These are phyloP conservation scores for Epizoanthus illoricatus DNA, from an alignment of 92 coral and sea anemone genomes.

Conservation along the genomic window DNA sequence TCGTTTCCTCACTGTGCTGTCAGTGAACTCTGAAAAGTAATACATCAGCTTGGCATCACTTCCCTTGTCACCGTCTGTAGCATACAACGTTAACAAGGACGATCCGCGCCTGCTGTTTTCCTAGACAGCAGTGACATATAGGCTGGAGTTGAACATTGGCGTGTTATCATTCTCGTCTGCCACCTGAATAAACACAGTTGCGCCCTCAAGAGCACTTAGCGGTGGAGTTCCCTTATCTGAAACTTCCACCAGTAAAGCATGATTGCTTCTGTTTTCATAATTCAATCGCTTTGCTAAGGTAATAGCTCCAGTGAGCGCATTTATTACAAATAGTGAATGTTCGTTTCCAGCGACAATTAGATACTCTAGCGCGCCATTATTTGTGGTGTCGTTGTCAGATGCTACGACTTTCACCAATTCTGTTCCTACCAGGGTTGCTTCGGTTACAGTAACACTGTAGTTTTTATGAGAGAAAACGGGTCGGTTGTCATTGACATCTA, in stretches of 20 bases:
- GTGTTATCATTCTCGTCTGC: constrained; percentile 43
- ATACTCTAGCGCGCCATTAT: constrained; percentile 46
- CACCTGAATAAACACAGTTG: constrained; percentile 43
- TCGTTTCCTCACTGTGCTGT: constrained; percentile 26
- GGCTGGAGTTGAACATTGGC: constrained; percentile 47
- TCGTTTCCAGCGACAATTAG: constrained; percentile 46
- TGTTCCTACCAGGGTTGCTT: constrained; percentile 37
- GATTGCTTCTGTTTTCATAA: constrained; percentile 29
- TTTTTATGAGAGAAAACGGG: constrained; percentile 42
- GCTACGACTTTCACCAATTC: constrained; percentile 41
- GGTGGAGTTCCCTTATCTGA: constrained; percentile 51
- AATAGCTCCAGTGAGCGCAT: constrained; percentile 38
- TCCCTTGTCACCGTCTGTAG: constrained; percentile 38
- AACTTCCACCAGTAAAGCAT: constrained; percentile 37
- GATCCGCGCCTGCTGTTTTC: constrained; percentile 52
- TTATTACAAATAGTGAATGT: constrained; percentile 39
- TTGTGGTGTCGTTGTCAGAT: constrained; percentile 47
- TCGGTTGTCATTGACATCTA: constrained; percentile 58
- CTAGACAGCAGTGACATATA: constrained; percentile 35
- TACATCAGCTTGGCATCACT: constrained; percentile 31
- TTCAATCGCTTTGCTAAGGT: constrained; percentile 36
- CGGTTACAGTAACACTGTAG: constrained; percentile 49
- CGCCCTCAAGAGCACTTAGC: constrained; percentile 31
- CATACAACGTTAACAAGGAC: constrained; percentile 46
- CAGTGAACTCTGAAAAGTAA: constrained; percentile 40